Evolutionary conservation across 2,113 vertebrate genomes (phyloP), one percentile per base, ranked within the genome.

Genomic region (Zosterops pallidus): DNA sequence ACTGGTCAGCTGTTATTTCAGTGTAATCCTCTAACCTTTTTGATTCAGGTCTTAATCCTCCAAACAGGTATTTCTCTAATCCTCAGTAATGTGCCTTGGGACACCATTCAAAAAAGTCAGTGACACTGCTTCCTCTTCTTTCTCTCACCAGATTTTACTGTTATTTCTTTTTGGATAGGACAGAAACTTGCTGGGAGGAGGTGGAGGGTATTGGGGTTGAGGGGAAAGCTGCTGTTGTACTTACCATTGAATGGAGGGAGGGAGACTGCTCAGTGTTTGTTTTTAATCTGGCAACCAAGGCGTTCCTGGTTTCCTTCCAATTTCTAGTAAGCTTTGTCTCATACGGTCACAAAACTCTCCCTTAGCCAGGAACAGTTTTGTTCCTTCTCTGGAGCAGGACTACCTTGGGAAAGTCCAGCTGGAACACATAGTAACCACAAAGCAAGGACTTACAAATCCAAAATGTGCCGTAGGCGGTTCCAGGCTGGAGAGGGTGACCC

Each of bases 381-480:
- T n/a, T 92, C 46, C 24, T 70, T 44, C 26, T 70, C 49, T 52
- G 91, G 26, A 60, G n/a, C 29, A 9, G 20, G 14, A 44, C 46
- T 41, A 3, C 37, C 35, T 31, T 67, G 55, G 44, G 37, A 50
- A 55, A 5, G 44, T 41, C 49, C 44, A 64, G 28, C 21, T 55
- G 59, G 64, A 83, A 59, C 53, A 42, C 12, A 41, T 70, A 76
- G 44, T 24, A 55, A 55, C 33, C 37, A 29, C 26, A 52, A 76
- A 24, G 49, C 19, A 28, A 57, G n/a, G 56, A 65, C 31, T 37
- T 33, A 29, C 44, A 69, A 56, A 62, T 14, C 23, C 2, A 24
- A 3, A 5, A 6, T 4, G 16, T 35, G 28, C 21, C 64, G 52
- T 0, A 0, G 26, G 35, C 21, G 53, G 13, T 4, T 77, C 16